Evolutionary conservation across 2,888 invertebrate genomes (phyloP).

Genomic region (Aleiodes alternator): DNA sequence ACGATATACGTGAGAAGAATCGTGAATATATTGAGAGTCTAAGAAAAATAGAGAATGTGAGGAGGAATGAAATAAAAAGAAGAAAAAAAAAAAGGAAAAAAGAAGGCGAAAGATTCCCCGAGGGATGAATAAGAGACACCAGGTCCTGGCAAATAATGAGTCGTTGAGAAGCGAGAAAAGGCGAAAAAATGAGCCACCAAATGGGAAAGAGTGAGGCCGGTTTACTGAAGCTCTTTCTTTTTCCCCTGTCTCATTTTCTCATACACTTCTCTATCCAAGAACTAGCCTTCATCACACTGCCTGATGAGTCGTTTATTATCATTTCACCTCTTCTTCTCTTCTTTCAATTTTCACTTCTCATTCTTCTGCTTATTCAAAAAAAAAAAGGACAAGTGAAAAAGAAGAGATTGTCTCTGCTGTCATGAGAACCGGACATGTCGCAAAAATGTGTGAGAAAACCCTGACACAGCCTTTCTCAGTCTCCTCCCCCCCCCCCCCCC

Average conservation of each 20-base stretch:
- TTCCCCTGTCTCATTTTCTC: slow-evolving; percentile 20
- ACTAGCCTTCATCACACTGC: slow-evolving; percentile 30
- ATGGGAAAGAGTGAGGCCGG: slow-evolving; percentile 7
- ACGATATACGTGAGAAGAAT: slow-evolving; percentile 26
- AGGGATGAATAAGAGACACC: background rate
- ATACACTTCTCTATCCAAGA: slow-evolving; percentile 18
- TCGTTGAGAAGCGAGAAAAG: slow-evolving; percentile 37
- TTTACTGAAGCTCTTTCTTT: slow-evolving; percentile 33
- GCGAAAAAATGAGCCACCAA: slow-evolving; percentile 23
- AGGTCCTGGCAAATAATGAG: slow-evolving; percentile 41
- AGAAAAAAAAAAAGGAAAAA: background rate
- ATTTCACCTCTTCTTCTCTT: slow-evolving; percentile 20
- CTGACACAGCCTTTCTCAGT: slow-evolving; percentile 27
- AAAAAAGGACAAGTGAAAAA: slow-evolving; percentile 34
- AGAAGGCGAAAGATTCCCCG: slow-evolving; percentile 7
- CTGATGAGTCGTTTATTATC: slow-evolving; percentile 28
- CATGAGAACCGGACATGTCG: slow-evolving; percentile 39
- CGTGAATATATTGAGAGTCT: slow-evolving; percentile 3
- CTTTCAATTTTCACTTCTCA: slow-evolving; percentile 18
- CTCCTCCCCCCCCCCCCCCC: background rate
- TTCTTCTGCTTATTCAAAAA: slow-evolving; percentile 33
- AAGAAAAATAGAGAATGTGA: background rate
- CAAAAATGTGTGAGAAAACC: slow-evolving; percentile 28
- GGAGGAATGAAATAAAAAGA: background rate
- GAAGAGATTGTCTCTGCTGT: slow-evolving; percentile 11